These are phyloP conservation scores for Akabosia matsudoensis DNA, from an alignment of 1,140 invertebrate genomes.

Conservation along the genomic window DNA sequence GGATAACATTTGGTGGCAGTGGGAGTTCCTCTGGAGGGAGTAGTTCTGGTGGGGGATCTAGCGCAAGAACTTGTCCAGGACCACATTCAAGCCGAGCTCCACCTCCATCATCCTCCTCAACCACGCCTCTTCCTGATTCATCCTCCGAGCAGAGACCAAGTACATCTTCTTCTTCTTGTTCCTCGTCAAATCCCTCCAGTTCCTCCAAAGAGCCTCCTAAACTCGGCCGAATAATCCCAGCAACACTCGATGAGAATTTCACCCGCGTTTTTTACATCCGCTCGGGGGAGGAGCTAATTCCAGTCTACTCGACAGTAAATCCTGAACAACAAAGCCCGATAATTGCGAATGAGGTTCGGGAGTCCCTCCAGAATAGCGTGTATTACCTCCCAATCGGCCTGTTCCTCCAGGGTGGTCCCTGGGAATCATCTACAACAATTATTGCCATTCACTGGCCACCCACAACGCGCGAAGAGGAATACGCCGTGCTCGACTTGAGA, in stretches of 20 bases:
- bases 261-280: conserved; percentile 30
- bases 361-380: conserved; percentile 30
- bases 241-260: conserved; percentile 31
- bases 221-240: conserved; percentile 4
- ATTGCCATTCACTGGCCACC: conserved; percentile 45
- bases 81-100: not conserved
- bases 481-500: conserved; percentile 1
- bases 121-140: not conserved
- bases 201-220: not conserved
- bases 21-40: too few relatives aligned
- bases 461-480: conserved; percentile 39
- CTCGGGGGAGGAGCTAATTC: conserved; percentile 40
- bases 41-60: not conserved
- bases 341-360: conserved; percentile 19
- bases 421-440: conserved; percentile 30
- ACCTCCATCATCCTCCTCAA: not conserved
- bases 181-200: not conserved
- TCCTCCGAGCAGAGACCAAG: not conserved
- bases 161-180: not conserved
- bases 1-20: too few relatives aligned
- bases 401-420: conserved; percentile 36
- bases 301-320: conserved; percentile 32
- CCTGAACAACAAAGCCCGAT: too few relatives aligned
- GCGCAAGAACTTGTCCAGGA: not conserved
- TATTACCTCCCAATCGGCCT: conserved; percentile 44